Base-by-base conservation (phyloP, 2,113 vertebrate species). In the Arvicanthis niloticus region DNA sequence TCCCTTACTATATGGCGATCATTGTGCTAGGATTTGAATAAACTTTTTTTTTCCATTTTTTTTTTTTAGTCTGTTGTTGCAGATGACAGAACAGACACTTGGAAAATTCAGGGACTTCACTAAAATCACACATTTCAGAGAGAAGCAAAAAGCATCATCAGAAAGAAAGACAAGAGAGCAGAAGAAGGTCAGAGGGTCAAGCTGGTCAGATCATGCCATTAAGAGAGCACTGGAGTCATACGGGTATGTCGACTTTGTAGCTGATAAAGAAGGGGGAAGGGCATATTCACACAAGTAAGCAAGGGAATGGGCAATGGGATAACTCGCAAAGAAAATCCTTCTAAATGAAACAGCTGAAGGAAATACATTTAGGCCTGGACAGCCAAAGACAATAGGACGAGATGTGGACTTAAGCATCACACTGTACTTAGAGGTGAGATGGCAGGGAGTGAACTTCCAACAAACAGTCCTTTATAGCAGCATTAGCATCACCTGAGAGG, bases 1-100 rank as follows among this genome's bases (percentile, higher is more conserved):
- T 26, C 3, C 26, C 45, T 88, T 91, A 89, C 0, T 58, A 15
- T 82, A 53, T 88, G 53, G 80, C 16, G 86, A 12, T 37, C 51
- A 26, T 22, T 75, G 13, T 9, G 3, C 13, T 56, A 19, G n/a
- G 10, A 40, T 1, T 78, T 92, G 58, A 65, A 34, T 12, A 87
- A 17, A 87, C 22, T 73, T 72, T 77, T 15, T 91, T 91, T 91
- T 37, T 58, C 19, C 13, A 76, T 80, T 97, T 93, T 67, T 67
- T 91, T 94, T 88, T 91, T 31, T 67, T 48, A 96, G 31, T 4
- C 15, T 80, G 17, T 62, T 88, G 70, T 89, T 95, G 48, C 34
- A 82, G 21, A 76, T 81, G 42, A 81, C 42, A 89, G 70, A 86
- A 89, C 12, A 40, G 24, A 86, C 62, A 16, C 31, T 91, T 3